Percentiles rank a stretch among this genome's conserved stretches.
Evolutionary conservation across 2,888 invertebrate species (phyloP).

Genomic region (Epicampocera succincta): DNA sequence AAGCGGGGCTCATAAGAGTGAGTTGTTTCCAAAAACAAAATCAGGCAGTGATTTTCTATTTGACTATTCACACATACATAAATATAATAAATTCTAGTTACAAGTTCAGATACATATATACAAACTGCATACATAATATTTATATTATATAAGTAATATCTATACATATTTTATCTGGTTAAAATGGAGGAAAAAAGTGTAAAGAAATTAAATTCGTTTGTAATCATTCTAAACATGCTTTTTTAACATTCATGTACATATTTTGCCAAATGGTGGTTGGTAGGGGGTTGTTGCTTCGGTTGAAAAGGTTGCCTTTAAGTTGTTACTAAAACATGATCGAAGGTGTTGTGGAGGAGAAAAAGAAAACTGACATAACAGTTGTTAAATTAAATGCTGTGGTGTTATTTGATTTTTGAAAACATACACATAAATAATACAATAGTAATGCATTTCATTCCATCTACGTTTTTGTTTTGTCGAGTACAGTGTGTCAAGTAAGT

Average conservation of each 20-base stretch:
- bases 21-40: background rate
- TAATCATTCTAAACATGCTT: constrained; percentile 54
- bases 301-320: constrained; percentile 20
- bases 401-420: constrained; percentile 21
- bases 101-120: constrained; percentile 25
- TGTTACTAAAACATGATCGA: constrained; percentile 35
- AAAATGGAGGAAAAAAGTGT: constrained; percentile 31
- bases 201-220: constrained; percentile 27
- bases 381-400: constrained; percentile 18
- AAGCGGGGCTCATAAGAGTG: constrained; percentile 23
- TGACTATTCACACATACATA: constrained; percentile 4
- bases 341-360: constrained; percentile 42
- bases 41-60: constrained; percentile 31
- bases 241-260: background rate
- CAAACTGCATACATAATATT: constrained; percentile 17
- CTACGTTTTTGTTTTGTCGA: constrained; percentile 12
- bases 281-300: constrained; percentile 18
- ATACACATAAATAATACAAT: constrained; percentile 39
- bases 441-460: constrained; percentile 60
- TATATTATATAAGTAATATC: background rate
- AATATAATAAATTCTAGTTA: constrained; percentile 8
- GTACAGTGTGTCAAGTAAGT: constrained; percentile 18
- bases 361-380: constrained; percentile 19
- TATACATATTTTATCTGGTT: background rate
- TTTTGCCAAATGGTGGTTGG: constrained; percentile 39